Evolutionary conservation across 2,888 invertebrate species (phyloP).

Genomic region (Protula sp.): DNA sequence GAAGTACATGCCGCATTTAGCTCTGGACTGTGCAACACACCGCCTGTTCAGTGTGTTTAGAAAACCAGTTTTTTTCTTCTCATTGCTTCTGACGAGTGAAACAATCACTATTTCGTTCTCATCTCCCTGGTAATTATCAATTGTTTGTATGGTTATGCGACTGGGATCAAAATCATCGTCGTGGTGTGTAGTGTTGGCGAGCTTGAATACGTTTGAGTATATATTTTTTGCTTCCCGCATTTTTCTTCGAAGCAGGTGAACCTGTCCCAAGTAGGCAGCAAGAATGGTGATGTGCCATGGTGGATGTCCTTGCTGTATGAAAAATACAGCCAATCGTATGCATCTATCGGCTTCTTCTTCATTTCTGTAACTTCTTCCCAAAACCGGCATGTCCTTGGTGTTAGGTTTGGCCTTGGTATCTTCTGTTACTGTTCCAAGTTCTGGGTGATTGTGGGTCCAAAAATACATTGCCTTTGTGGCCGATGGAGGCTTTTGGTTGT

Average conservation of each 20-base stretch:
- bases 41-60: slow-evolving; percentile 40
- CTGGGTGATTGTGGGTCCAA: slow-evolving; percentile 17
- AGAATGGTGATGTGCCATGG: slow-evolving; percentile 14
- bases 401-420: no score
- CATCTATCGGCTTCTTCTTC: slow-evolving; percentile 15
- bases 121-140: slow-evolving; percentile 38
- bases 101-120: slow-evolving; percentile 37
- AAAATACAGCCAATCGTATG: slow-evolving; percentile 13
- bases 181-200: slow-evolving; percentile 6
- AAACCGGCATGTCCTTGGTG: no score
- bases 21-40: slow-evolving; percentile 37
- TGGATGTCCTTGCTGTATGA: slow-evolving; percentile 14
- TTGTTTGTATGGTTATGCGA: slow-evolving; percentile 15
- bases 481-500: slow-evolving; percentile 8
- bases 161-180: background rate
- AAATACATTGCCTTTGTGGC: slow-evolving; percentile 13
- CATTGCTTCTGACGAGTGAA: slow-evolving; percentile 35
- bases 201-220: slow-evolving; percentile 2
- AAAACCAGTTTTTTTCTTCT: slow-evolving; percentile 37
- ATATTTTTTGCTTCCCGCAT: slow-evolving; percentile 6
- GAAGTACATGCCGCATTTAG: slow-evolving; percentile 17
- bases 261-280: slow-evolving; percentile 19
- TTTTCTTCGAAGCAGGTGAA: slow-evolving; percentile 7
- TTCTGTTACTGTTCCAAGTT: no score
- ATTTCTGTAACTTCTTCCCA: slow-evolving; percentile 18